phyloP scores from a whole-genome alignment of 2,888 invertebrate genomes.

The Andrena chrysosceles region DNA sequence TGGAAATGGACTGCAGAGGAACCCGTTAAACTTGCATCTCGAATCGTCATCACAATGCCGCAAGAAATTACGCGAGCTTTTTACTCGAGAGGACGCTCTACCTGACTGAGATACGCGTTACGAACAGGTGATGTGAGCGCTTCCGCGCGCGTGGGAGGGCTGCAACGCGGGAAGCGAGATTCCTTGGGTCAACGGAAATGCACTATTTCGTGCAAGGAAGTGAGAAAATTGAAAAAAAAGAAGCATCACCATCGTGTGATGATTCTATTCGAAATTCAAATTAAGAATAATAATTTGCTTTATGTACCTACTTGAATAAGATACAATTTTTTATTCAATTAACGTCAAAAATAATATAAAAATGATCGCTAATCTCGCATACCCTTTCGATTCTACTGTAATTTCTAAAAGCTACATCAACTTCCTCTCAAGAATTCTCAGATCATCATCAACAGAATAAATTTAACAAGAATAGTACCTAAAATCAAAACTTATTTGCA shows the following conservation, averaged over 20 bases:
- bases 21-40: conserved; percentile 6
- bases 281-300: too few species aligned
- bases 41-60: conserved; percentile 10
- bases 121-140: conserved; percentile 9
- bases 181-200: neutral
- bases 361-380: too few species aligned
- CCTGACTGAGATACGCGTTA: conserved; percentile 1
- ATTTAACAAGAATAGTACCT: too few species aligned
- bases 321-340: too few species aligned
- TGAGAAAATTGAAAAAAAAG: neutral
- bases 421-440: too few species aligned
- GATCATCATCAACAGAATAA: too few species aligned
- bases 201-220: neutral
- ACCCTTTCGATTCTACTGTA: too few species aligned
- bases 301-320: too few species aligned
- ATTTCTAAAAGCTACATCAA: too few species aligned
- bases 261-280: too few species aligned
- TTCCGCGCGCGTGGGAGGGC: conserved; percentile 6
- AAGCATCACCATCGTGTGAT: neutral
- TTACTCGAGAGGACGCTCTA: neutral
- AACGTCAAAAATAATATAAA: too few species aligned
- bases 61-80: conserved; percentile 24
- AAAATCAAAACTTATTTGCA: too few species aligned
- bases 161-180: neutral
- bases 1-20: neutral